These are phyloP conservation scores for Phasia obesa DNA, from an alignment of 2,888 invertebrate genomes.

Conservation along the genomic window DNA sequence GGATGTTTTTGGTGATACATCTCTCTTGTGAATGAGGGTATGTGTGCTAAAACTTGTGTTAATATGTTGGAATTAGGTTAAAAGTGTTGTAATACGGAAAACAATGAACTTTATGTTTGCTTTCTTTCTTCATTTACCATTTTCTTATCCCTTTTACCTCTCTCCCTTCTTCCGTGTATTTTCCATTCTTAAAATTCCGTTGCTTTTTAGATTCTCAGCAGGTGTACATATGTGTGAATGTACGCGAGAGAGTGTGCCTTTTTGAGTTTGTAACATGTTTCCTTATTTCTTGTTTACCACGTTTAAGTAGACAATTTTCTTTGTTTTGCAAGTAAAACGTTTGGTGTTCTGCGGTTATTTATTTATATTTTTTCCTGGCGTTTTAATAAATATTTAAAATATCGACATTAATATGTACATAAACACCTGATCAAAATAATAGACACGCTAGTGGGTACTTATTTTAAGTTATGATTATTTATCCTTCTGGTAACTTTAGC, in stretches of 20 bases:
- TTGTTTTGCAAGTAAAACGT: constrained; percentile 50
- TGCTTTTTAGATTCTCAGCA: not conserved
- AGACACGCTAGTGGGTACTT: too few relatives aligned
- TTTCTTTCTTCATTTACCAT: constrained; percentile 41
- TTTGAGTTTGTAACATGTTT: constrained; percentile 42
- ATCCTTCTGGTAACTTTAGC: too few relatives aligned
- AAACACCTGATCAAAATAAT: too few relatives aligned
- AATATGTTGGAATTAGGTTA: constrained; percentile 69
- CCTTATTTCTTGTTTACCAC: constrained; percentile 37
- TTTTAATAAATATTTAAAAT: constrained; percentile 69
- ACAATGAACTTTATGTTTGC: constrained; percentile 67
- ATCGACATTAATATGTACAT: constrained; percentile 39
- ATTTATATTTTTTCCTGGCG: constrained; percentile 38
- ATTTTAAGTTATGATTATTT: too few relatives aligned
- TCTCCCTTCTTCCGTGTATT: not conserved
- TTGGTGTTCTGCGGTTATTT: constrained; percentile 61
- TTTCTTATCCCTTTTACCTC: constrained; percentile 11
- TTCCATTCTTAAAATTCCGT: constrained; percentile 9
- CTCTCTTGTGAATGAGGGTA: constrained; percentile 10
- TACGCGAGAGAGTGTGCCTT: not conserved
- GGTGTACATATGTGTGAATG: not conserved
- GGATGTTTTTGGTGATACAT: constrained; percentile 24
- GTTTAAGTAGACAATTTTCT: constrained; percentile 57
- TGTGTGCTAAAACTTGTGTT: constrained; percentile 56
- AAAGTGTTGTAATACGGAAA: constrained; percentile 69